These are phyloP conservation scores for Vireo griseus DNA, from an alignment of 2,797 vertebrate genomes.

Conservation along the genomic window DNA sequence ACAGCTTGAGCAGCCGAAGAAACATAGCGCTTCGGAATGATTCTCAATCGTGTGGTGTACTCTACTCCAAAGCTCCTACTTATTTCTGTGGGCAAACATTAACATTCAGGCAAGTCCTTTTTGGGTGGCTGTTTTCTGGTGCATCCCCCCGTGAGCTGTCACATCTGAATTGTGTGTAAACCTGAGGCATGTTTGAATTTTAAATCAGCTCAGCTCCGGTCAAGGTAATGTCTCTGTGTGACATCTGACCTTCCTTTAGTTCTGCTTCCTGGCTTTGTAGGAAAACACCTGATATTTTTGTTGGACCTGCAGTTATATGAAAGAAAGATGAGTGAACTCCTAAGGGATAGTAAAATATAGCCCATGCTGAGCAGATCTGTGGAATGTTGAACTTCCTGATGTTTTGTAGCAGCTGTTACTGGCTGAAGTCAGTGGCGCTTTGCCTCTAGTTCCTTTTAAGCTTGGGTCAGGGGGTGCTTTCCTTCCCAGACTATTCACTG, in stretches of 20 bases:
- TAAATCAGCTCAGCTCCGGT: not conserved
- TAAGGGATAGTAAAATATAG: not conserved
- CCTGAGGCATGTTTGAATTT: not conserved
- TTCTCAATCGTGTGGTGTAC: slow-evolving; percentile 76
- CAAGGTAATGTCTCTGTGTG: not conserved
- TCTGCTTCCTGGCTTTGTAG: not conserved
- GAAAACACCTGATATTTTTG: not conserved
- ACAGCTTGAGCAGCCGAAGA: slow-evolving; percentile 92
- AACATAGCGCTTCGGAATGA: slow-evolving; percentile 93
- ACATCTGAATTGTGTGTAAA: not conserved
- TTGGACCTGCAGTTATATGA: not conserved
- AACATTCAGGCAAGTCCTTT: slow-evolving; percentile 85
- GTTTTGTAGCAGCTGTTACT: not conserved
- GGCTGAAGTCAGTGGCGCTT: not conserved
- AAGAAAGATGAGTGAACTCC: not conserved
- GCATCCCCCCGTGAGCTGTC: not conserved
- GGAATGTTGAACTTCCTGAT: not conserved
- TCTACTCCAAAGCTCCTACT: slow-evolving; percentile 90
- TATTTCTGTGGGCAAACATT: slow-evolving; percentile 94
- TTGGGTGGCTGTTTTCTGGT: not conserved
- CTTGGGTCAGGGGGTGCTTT: not conserved
- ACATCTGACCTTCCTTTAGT: not conserved
- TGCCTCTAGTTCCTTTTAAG: not conserved
- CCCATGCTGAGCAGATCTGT: not conserved
- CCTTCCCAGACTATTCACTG: not conserved